These are phyloP conservation scores for Calidris pygmaea DNA, from an alignment of 2,113 vertebrate genomes.

Conservation along the genomic window DNA sequence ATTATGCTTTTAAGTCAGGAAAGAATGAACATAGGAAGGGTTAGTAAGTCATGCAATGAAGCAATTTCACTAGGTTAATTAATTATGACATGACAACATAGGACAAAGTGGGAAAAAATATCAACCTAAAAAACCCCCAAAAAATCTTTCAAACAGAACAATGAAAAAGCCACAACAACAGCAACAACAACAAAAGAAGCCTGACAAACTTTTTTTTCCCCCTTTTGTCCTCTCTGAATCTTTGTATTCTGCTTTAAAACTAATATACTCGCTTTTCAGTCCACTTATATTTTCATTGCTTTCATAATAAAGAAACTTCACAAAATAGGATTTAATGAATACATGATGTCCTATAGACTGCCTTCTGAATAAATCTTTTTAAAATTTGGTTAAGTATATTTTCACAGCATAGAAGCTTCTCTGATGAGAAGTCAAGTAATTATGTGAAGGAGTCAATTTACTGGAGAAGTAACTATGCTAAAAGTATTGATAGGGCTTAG, in stretches of 20 bases:
- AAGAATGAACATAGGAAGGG: constrained; percentile 83
- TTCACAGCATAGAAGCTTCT: not conserved
- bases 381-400: not conserved
- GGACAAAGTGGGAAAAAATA: not conserved
- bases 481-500: not conserved
- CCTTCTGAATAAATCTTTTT: not conserved
- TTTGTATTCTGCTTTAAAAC: constrained; percentile 32
- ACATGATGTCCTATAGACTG: not conserved
- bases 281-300: not conserved
- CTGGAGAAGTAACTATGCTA: not conserved
- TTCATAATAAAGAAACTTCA: not conserved
- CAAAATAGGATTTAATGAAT: not conserved
- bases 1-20: constrained; percentile 91
- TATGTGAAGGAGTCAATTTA: not conserved
- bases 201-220: not conserved
- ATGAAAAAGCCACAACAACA: not conserved
- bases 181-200: not conserved
- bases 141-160: not conserved
- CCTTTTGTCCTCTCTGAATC: not conserved
- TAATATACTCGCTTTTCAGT: not conserved
- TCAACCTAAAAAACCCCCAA: not conserved
- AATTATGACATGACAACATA: constrained; percentile 68
- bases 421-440: not conserved
- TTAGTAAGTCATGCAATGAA: constrained; percentile 83
- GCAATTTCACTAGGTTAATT: constrained; percentile 65